Evolutionary conservation across 1,140 invertebrate genomes (phyloP).

Genomic region (Neelides sp.): DNA sequence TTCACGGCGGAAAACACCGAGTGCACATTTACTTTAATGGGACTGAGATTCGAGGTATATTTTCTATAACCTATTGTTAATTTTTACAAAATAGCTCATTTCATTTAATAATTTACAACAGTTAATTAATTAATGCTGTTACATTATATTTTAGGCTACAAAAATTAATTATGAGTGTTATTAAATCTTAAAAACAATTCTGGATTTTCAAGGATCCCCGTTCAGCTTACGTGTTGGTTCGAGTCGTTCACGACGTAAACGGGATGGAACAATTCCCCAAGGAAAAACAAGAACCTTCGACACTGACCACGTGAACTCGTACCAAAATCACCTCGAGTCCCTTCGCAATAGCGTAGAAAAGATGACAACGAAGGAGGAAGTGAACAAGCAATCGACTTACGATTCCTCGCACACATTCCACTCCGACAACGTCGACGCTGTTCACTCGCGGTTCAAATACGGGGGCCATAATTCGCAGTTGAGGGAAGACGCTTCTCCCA

Average conservation of each 20-base stretch:
- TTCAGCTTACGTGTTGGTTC: slow-evolving; percentile 41
- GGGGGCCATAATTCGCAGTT: slow-evolving; percentile 12
- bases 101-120: background rate
- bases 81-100: slow-evolving; percentile 5
- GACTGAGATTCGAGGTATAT: slow-evolving; percentile 79
- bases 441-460: slow-evolving; percentile 25
- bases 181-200: no score
- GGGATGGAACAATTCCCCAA: slow-evolving; percentile 12
- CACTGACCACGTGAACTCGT: slow-evolving; percentile 12
- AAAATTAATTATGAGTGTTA: no score
- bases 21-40: slow-evolving; percentile 92
- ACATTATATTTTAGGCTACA: background rate
- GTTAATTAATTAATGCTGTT: slow-evolving; percentile 13
- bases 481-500: no score
- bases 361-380: no score
- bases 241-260: slow-evolving; percentile 18
- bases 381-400: no score
- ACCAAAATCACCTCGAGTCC: no score
- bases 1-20: slow-evolving; percentile 77
- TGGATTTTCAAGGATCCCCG: slow-evolving; percentile 44
- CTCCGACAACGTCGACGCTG: slow-evolving; percentile 20
- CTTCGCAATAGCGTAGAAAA: no score
- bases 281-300: slow-evolving; percentile 31
- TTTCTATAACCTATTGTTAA: background rate
- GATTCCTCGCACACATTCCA: no score